These are phyloP conservation scores for Dryocosmus kuriphilus DNA, from an alignment of 2,888 invertebrate genomes.

Conservation along the genomic window DNA sequence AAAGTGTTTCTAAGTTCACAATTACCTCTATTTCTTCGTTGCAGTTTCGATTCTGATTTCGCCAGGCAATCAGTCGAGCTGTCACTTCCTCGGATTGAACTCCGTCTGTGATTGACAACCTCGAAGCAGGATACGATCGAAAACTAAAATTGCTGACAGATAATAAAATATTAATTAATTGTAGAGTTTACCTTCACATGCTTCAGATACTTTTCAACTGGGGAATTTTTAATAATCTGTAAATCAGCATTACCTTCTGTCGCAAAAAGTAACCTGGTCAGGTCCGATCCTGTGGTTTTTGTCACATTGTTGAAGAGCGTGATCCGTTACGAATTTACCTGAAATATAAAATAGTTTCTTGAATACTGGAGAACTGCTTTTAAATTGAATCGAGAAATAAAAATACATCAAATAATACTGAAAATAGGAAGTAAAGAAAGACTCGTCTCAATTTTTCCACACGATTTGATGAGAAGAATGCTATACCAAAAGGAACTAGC, in stretches of 20 bases:
- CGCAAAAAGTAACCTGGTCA: slow-evolving; percentile 57
- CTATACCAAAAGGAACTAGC: not conserved
- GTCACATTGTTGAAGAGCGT: slow-evolving; percentile 64
- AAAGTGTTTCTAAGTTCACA: not conserved
- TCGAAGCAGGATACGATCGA: slow-evolving; percentile 59
- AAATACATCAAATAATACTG: not conserved
- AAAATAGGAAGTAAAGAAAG: slow-evolving; percentile 28
- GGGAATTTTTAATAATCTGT: no score
- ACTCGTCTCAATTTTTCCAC: not conserved
- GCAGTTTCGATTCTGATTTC: slow-evolving; percentile 62
- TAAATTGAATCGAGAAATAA: not conserved
- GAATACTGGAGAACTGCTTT: not conserved
- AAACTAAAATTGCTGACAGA: slow-evolving; percentile 54
- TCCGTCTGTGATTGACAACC: slow-evolving; percentile 58
- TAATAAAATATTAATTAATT: not conserved
- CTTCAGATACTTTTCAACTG: no score
- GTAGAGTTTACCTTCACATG: not conserved
- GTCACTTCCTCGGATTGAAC: slow-evolving; percentile 71
- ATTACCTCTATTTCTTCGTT: slow-evolving; percentile 44
- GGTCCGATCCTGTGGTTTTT: slow-evolving; percentile 61
- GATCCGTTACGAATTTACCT: slow-evolving; percentile 68
- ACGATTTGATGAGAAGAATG: slow-evolving; percentile 10
- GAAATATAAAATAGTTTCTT: slow-evolving; percentile 55
- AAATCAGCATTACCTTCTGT: slow-evolving; percentile 61
- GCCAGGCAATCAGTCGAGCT: slow-evolving; percentile 71